These are phyloP conservation scores for Lepus townsendii DNA, from an alignment of 2,797 vertebrate genomes.

Conservation along the genomic window DNA sequence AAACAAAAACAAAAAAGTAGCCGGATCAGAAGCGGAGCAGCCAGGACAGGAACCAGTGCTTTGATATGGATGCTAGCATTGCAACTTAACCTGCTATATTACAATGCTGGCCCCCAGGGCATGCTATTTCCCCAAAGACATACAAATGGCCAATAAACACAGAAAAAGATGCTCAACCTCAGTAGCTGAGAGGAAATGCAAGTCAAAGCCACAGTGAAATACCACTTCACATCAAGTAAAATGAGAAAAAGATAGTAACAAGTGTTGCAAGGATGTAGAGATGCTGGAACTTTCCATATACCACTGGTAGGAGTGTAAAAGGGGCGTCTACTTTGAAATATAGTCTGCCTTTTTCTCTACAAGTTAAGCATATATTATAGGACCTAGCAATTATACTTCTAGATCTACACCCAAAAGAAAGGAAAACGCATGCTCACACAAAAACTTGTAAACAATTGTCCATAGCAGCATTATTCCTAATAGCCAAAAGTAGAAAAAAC, in stretches of 20 bases:
- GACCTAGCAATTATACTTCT: not conserved
- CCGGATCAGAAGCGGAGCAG: too few species aligned
- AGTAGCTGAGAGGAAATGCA: not conserved
- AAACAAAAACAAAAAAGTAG: too few species aligned
- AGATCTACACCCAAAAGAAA: constrained; percentile 12
- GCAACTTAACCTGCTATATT: too few species aligned
- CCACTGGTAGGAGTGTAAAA: not conserved
- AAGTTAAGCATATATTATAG: not conserved
- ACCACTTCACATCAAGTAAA: not conserved
- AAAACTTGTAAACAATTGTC: constrained; percentile 13
- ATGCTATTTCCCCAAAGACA: not conserved
- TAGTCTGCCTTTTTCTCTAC: constrained; percentile 7
- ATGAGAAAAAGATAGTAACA: not conserved
- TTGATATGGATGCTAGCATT: too few species aligned
- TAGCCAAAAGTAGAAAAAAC: not conserved
- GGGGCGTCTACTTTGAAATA: not conserved
- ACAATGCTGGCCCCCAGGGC: too few species aligned
- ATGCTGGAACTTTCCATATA: not conserved
- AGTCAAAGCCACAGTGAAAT: not conserved
- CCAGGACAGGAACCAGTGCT: too few species aligned
- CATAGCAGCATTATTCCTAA: not conserved
- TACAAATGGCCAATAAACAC: not conserved
- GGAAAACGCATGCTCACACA: not conserved
- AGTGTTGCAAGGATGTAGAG: not conserved
- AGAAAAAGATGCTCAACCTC: not conserved